phyloP scores from a whole-genome alignment of 2,888 invertebrate genomes.

The Leptinotarsa peninsularis region DNA sequence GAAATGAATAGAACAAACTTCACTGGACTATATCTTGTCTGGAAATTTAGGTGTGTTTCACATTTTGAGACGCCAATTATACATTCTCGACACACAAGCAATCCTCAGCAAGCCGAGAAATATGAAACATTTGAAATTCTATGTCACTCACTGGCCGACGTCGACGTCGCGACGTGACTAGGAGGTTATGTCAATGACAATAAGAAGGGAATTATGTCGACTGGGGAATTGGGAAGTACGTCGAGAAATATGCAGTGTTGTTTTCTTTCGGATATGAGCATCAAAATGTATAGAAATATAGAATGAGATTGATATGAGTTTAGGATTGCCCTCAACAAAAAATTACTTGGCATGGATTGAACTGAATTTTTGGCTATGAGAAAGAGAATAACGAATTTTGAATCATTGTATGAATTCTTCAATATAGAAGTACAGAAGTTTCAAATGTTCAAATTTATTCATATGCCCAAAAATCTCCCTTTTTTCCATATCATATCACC shows the following conservation, averaged over 20 bases:
- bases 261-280: slow-evolving; percentile 7
- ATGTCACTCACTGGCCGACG: slow-evolving; percentile 58
- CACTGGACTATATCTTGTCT: background rate
- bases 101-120: slow-evolving; percentile 65
- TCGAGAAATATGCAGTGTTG: background rate
- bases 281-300: no score
- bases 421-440: no score
- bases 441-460: no score
- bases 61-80: slow-evolving; percentile 61
- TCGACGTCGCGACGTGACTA: slow-evolving; percentile 48
- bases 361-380: no score
- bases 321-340: no score
- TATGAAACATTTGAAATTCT: slow-evolving; percentile 64
- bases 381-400: no score
- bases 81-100: slow-evolving; percentile 65
- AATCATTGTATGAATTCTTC: no score
- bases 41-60: slow-evolving; percentile 1
- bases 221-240: background rate
- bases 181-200: slow-evolving; percentile 36
- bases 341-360: no score
- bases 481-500: no score
- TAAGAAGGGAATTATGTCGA: slow-evolving; percentile 27
- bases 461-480: no score
- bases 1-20: background rate
- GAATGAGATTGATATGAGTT: no score